Evolutionary conservation across 2,888 invertebrate species (phyloP).

Genomic region (Nephrotoma flavescens): DNA sequence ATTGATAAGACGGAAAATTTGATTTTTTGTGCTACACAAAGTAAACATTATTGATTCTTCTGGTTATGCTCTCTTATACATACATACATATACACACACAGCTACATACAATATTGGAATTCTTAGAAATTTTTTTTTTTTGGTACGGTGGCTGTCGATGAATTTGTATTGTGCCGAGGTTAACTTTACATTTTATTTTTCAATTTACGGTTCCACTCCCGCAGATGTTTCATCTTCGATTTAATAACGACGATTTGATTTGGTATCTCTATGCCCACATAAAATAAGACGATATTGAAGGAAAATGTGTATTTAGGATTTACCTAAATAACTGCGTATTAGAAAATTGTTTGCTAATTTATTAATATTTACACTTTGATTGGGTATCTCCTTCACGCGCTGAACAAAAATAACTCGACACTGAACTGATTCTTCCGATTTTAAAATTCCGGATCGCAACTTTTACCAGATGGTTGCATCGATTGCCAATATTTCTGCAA

Average conservation of each 20-base stretch:
- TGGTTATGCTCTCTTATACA: not conserved
- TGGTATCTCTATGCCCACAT: not conserved
- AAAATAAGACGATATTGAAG: not conserved
- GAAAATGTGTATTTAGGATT: not conserved
- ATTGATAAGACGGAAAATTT: not conserved
- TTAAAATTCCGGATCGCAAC: too few relatives aligned
- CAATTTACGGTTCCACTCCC: not conserved
- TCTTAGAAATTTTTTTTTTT: not conserved
- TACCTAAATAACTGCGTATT: not conserved
- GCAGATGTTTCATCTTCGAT: not conserved
- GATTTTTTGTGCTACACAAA: not conserved
- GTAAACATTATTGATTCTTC: not conserved
- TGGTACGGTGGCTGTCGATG: not conserved
- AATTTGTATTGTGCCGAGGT: not conserved
- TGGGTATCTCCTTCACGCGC: too few relatives aligned
- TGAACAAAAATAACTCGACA: too few relatives aligned
- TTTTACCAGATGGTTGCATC: too few relatives aligned
- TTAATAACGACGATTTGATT: not conserved
- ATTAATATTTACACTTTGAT: too few relatives aligned
- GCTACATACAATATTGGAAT: not conserved
- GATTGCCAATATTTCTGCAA: too few relatives aligned
- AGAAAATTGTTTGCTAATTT: too few relatives aligned
- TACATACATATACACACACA: too few relatives aligned
- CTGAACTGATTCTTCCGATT: too few relatives aligned
- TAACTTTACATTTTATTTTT: not conserved